phyloP scores from a whole-genome alignment of 2,113 vertebrate genomes.

The Onychostoma macrolepis region DNA sequence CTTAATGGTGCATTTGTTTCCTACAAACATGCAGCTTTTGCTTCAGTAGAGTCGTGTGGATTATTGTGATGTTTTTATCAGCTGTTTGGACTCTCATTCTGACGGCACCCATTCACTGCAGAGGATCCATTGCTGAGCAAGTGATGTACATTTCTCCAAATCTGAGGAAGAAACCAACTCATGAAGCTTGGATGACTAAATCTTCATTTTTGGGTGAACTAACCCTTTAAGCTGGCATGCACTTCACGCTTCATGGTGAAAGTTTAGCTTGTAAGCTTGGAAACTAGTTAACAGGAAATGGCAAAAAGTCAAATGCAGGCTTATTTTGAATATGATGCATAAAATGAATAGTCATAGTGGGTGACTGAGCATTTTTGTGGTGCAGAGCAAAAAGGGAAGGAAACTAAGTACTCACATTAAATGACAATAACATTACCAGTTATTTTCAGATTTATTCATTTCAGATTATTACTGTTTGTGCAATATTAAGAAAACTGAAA shows the following conservation, averaged over 20 bases:
- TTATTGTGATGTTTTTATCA: neutral
- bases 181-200: neutral
- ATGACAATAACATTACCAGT: neutral
- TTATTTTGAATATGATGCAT: neutral
- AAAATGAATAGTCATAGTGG: neutral
- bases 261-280: neutral
- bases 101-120: neutral
- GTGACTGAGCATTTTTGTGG: too few species aligned
- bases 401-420: neutral
- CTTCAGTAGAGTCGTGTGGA: neutral
- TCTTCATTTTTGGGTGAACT: neutral
- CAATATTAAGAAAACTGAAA: neutral
- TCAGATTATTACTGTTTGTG: neutral
- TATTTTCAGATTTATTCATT: too few species aligned
- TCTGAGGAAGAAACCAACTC: neutral
- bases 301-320: neutral
- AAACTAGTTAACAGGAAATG: neutral
- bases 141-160: too few species aligned
- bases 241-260: neutral
- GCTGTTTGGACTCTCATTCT: neutral
- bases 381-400: too few species aligned
- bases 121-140: neutral
- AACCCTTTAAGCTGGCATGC: neutral
- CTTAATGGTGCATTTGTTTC: too few species aligned
- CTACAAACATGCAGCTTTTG: too few species aligned